Conservation (phyloP, 2,888 invertebrate genomes). For the Galerucella calmariensis region DNA sequence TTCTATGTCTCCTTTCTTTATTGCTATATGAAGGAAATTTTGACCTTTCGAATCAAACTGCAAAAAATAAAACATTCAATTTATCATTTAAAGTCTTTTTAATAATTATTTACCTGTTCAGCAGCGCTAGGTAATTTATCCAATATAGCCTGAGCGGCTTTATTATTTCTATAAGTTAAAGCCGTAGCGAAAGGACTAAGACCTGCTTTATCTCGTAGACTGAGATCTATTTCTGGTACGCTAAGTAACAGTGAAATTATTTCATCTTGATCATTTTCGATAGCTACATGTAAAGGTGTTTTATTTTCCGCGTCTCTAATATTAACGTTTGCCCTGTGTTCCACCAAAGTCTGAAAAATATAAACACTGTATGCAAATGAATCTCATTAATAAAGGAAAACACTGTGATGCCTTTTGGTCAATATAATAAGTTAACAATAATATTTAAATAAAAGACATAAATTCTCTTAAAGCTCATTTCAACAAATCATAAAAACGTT, state of each 20-base stretch:
- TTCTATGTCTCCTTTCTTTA: slow-evolving; percentile 92
- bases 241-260: slow-evolving; percentile 88
- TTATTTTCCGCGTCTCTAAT: slow-evolving; percentile 87
- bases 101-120: slow-evolving; percentile 83
- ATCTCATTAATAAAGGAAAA: too few relatives aligned
- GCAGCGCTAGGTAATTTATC: slow-evolving; percentile 93
- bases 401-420: too few relatives aligned
- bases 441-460: too few relatives aligned
- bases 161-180: slow-evolving; percentile 87
- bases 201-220: slow-evolving; percentile 84
- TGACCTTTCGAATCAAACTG: slow-evolving; percentile 90
- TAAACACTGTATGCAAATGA: not conserved
- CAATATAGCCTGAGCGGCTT: slow-evolving; percentile 91
- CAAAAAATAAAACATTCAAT: too few relatives aligned
- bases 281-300: slow-evolving; percentile 92
- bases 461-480: too few relatives aligned
- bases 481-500: too few relatives aligned
- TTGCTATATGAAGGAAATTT: slow-evolving; percentile 94
- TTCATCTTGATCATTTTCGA: slow-evolving; percentile 89
- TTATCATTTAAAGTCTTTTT: too few relatives aligned
- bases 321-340: slow-evolving; percentile 92
- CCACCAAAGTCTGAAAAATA: slow-evolving; percentile 77
- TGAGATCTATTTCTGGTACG: slow-evolving; percentile 86
- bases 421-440: too few relatives aligned
- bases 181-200: slow-evolving; percentile 93